Evolutionary conservation across 2,113 vertebrate species (phyloP).

Genomic region (Calidris pygmaea): DNA sequence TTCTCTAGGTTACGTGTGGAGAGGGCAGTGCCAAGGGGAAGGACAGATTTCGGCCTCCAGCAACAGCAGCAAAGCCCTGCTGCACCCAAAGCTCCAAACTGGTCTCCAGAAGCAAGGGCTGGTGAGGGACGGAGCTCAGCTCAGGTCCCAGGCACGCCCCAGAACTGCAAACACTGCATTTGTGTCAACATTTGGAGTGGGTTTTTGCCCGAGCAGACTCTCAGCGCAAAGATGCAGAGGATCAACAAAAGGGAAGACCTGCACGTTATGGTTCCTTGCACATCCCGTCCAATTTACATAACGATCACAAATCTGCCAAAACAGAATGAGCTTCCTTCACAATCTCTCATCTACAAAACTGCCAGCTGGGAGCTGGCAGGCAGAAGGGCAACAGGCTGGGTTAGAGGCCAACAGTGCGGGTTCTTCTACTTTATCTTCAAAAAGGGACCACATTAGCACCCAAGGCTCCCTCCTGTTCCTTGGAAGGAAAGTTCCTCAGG

Average conservation of each 20-base stretch:
- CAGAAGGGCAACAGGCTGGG: not conserved
- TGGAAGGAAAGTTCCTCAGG: not conserved
- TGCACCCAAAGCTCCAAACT: not conserved
- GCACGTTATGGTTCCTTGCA: rapidly evolving
- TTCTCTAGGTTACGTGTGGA: rapidly evolving
- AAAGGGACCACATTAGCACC: not conserved
- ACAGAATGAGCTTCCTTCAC: not conserved
- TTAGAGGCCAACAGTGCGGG: rapidly evolving
- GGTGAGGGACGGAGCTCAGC: not conserved
- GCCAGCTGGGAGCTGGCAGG: not conserved
- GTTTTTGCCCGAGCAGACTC: not conserved
- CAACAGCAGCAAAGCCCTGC: not conserved
- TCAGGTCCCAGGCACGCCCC: not conserved
- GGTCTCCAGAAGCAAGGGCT: not conserved
- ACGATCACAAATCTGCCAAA: rapidly evolving
- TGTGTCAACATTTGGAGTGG: not conserved
- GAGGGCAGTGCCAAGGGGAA: not conserved
- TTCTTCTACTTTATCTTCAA: not conserved
- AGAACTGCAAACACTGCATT: not conserved
- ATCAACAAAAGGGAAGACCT: too few relatives aligned
- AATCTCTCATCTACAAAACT: not conserved
- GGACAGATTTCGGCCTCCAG: not conserved
- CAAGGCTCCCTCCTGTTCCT: not conserved
- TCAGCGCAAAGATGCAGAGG: not conserved
- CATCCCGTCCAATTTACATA: rapidly evolving